Conservation (phyloP, 2,113 vertebrate genomes). For the Albula goreensis region DNA sequence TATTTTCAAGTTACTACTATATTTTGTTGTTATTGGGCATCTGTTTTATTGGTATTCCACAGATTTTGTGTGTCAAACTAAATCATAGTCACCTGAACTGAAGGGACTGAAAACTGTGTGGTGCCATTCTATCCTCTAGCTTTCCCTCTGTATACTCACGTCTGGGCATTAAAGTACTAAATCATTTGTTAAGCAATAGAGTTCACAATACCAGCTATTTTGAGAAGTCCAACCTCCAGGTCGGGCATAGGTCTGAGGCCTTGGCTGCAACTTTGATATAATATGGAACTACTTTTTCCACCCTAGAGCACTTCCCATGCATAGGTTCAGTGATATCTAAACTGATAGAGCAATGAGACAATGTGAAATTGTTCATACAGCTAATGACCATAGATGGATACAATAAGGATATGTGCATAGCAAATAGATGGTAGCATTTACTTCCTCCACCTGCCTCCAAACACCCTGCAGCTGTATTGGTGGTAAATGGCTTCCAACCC, state of each 20-base stretch:
- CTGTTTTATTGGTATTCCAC: not conserved
- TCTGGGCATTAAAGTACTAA: not conserved
- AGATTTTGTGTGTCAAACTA: not conserved
- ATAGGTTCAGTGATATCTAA: not conserved
- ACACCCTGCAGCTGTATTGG: not conserved
- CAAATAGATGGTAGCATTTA: not conserved
- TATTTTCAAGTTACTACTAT: not conserved
- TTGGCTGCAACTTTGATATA: not conserved
- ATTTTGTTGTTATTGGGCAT: not conserved
- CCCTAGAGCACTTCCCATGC: not conserved
- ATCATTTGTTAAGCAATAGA: not conserved
- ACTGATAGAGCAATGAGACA: not conserved
- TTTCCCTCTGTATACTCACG: not conserved
- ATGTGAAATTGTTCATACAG: not conserved
- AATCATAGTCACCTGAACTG: not conserved
- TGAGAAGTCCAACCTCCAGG: not conserved
- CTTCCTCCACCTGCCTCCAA: not conserved
- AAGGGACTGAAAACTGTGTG: not conserved
- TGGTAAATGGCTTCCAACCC: not conserved
- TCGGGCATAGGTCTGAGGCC: not conserved
- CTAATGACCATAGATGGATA: not conserved
- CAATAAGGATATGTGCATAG: not conserved
- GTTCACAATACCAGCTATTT: not conserved
- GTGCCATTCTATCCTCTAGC: not conserved
- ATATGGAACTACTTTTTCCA: not conserved